Percentiles rank a stretch among this genome's conserved stretches.
These are phyloP conservation scores for Trachops cirrhosus DNA, from an alignment of 2,797 vertebrate genomes.

Conservation along the genomic window DNA sequence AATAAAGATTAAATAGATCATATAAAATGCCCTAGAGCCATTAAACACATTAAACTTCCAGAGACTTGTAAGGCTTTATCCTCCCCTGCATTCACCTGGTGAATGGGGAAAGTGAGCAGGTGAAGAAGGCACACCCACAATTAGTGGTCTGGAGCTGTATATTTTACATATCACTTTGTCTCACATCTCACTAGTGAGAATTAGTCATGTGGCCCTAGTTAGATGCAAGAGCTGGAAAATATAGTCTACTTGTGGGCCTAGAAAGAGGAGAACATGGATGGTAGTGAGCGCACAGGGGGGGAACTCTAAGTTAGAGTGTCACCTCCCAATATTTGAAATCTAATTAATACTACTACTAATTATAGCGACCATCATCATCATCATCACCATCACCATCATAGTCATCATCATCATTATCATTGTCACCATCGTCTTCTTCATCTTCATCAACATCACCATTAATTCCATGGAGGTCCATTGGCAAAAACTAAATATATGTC, in stretches of 20 bases:
- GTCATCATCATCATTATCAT: background rate
- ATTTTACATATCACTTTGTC: too few species aligned
- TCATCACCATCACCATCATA: background rate
- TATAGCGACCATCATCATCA: background rate
- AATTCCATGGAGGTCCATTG: background rate
- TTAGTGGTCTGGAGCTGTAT: background rate
- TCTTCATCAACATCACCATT: background rate
- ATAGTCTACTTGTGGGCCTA: rapidly evolving
- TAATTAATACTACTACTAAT: background rate
- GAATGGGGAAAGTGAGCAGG: background rate
- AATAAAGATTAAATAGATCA: background rate
- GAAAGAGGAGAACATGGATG: background rate
- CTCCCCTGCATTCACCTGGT: background rate
- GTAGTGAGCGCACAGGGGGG: background rate
- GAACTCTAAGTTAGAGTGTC: too few species aligned
- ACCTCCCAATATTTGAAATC: background rate
- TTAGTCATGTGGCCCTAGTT: background rate
- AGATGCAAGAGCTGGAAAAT: background rate
- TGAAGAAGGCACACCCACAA: too few species aligned
- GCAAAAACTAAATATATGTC: background rate
- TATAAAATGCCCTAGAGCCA: background rate
- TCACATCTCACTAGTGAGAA: background rate
- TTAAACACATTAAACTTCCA: background rate
- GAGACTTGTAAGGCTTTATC: background rate
- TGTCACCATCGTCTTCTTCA: background rate